phyloP scores from a whole-genome alignment of 2,888 invertebrate species.

The Agonopterix subpropinquella region DNA sequence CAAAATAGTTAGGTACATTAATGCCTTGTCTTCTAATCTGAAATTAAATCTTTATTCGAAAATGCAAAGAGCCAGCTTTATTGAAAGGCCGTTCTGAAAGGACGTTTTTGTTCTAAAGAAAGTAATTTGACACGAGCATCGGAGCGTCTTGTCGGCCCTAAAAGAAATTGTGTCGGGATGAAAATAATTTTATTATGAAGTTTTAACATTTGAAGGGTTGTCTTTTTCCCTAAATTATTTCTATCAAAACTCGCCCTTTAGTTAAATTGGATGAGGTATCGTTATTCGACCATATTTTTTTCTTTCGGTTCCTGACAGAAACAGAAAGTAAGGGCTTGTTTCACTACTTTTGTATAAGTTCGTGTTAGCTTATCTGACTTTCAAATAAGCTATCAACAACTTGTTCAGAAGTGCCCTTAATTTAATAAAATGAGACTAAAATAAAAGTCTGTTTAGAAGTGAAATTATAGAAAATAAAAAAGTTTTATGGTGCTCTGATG shows the following conservation, averaged over 20 bases:
- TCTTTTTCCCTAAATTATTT: conserved; percentile 4
- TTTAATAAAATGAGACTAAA: too few relatives aligned
- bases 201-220: conserved; percentile 28
- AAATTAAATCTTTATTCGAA: conserved; percentile 60
- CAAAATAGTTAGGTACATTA: conserved; percentile 2
- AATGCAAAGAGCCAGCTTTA: conserved; percentile 41
- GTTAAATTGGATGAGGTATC: background rate
- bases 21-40: conserved; percentile 43
- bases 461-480: too few relatives aligned
- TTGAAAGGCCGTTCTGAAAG: conserved; percentile 36
- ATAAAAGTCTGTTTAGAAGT: too few relatives aligned
- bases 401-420: too few relatives aligned
- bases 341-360: too few relatives aligned
- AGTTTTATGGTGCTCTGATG: too few relatives aligned
- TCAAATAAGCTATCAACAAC: too few relatives aligned
- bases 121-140: conserved; percentile 51
- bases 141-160: conserved; percentile 36
- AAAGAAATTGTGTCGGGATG: conserved; percentile 45
- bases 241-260: conserved; percentile 1
- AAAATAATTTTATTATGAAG: conserved; percentile 48
- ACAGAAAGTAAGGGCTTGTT: too few relatives aligned
- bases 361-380: too few relatives aligned
- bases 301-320: too few relatives aligned
- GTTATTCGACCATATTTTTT: background rate
- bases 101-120: conserved; percentile 51